Evolutionary conservation across 2,797 vertebrate species (phyloP), one percentile per base, ranked within the genome.

Genomic region (Sebastiscus albofasciatus): DNA sequence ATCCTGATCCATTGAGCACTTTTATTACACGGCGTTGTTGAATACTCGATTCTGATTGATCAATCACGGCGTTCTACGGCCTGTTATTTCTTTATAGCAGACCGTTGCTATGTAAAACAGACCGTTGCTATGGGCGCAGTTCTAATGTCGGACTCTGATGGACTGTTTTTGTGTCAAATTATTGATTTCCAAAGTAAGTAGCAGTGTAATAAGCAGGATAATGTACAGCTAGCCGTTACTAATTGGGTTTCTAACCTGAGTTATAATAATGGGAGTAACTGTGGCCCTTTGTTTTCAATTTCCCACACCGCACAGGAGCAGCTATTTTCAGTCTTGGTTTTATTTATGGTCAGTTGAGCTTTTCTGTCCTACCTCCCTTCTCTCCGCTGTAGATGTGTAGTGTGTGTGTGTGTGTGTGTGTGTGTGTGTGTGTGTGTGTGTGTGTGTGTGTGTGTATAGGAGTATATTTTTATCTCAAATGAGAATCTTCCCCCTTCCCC

Each of bases 381-480:
- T 24, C 58, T 67, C 34, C 12, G 5, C 68, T 75, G 13, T 79
- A 42, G 49, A 58, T 65, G 46, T 82, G 59, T 76, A 18, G 36
- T 73, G 39, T 64, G 70, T 71, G 67, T 70, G 67, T 70, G 39
- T 36, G 42, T 66, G 29, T 75, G 82, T 58, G 52, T 42, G 58
- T 59, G 72, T 61, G 72, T 73, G 77, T 71, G 59, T 64, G 42
- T 82, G 59, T 76, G 39, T 72, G 46, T 66, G 71, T 72, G 46
- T 62, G 31, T 76, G 80, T 59, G 54, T 46, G 54, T 61, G 69
- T 64, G 72, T 74, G 75, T 72, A 52, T 65, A 67, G 64, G 46
- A 84, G 83, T 89, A 68, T 89, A 89, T 93, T 93, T 91, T 91
- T 91, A 92, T 93, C 92, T 94, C 82, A 92, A 93, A 93, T 94